Conservation (phyloP, 2,113 vertebrate genomes). For the Channa maculata region DNA sequence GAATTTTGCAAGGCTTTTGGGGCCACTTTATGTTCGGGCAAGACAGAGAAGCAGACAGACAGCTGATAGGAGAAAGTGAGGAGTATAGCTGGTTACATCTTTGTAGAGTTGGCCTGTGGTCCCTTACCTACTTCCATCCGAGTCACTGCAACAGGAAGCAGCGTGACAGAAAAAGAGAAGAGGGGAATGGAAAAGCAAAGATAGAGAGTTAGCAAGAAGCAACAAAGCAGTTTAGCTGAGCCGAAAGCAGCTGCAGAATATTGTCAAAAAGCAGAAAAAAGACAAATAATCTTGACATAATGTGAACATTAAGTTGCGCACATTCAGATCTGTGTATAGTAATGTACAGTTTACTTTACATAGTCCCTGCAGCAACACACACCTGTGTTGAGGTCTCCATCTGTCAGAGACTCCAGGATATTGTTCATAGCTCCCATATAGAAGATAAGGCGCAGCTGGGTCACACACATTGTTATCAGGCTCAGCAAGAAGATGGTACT, state of each 20-base stretch:
- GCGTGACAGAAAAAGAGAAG: constrained; percentile 53
- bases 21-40: constrained; percentile 15
- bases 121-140: constrained; percentile 83
- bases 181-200: constrained; percentile 39
- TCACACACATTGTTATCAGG: constrained; percentile 98
- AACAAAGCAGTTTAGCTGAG: constrained; percentile 26
- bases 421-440: constrained; percentile 99
- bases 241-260: constrained; percentile 18
- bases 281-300: background rate
- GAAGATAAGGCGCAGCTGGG: constrained; percentile 97
- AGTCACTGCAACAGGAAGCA: constrained; percentile 78
- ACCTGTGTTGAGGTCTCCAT: constrained; percentile 87
- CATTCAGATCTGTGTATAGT: background rate
- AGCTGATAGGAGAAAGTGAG: constrained; percentile 5
- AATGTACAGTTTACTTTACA: background rate
- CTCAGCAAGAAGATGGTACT: constrained; percentile 96
- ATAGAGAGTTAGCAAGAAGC: constrained; percentile 53
- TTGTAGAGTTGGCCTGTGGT: constrained; percentile 32
- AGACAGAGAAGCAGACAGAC: constrained; percentile 16
- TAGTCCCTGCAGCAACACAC: constrained; percentile 7
- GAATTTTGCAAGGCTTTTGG: too few species aligned
- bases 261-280: background rate
- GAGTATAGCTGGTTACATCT: constrained; percentile 17
- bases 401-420: constrained; percentile 91
- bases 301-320: background rate